phyloP scores from a whole-genome alignment of 2,888 invertebrate genomes.

The Hanleya hanleyi region DNA sequence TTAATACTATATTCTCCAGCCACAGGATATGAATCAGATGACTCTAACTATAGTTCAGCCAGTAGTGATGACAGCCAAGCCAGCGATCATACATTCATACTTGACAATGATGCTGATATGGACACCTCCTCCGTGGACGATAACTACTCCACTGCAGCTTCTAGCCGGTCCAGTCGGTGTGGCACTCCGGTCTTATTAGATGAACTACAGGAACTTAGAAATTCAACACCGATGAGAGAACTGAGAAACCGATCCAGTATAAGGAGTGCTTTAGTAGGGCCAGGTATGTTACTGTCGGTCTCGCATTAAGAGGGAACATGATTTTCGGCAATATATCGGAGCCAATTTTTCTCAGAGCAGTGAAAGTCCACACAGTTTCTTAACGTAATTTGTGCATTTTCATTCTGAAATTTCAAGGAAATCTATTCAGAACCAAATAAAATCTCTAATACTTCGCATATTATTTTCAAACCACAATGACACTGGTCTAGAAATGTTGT shows the following conservation, averaged over 20 bases:
- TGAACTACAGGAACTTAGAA: constrained; percentile 38
- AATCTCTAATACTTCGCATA: no score
- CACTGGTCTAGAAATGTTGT: no score
- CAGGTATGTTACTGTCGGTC: no score
- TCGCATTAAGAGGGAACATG: no score
- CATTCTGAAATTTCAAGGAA: neutral
- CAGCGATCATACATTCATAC: neutral
- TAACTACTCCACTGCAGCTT: neutral
- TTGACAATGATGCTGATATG: neutral
- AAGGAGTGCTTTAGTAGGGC: neutral
- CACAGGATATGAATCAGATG: constrained; percentile 25
- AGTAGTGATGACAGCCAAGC: neutral
- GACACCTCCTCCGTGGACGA: neutral
- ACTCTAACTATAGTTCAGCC: constrained; percentile 12
- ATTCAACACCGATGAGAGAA: constrained; percentile 36
- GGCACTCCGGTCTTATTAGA: constrained; percentile 15
- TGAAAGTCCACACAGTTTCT: no score
- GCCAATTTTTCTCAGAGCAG: no score
- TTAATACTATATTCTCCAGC: constrained; percentile 3
- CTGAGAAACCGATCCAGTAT: neutral
- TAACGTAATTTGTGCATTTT: neutral
- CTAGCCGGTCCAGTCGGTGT: neutral
- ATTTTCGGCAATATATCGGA: no score
- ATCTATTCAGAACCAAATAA: no score
- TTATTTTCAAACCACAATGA: no score